Base-by-base conservation (phyloP, 2,797 vertebrate species). In the Dallia pectoralis region DNA sequence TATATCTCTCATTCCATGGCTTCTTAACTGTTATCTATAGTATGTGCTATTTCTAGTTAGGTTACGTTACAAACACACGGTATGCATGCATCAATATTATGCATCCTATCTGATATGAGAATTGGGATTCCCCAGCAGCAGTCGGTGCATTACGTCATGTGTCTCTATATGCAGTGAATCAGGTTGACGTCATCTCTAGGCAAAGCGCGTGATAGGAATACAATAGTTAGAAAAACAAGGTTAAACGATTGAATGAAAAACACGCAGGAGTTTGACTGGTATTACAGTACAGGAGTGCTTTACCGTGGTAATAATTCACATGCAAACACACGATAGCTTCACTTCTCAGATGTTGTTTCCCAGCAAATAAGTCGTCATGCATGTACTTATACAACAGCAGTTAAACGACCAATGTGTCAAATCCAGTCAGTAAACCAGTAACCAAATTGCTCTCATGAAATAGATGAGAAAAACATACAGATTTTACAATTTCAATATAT, bases 1-100 rank as follows among this genome's bases (percentile, higher is more conserved):
- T 56, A 19, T 59, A 8, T 76, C 56, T 64, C 5, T 61, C 53
- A 56, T n/a, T 56, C n/a, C 25, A 56, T 25, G n/a, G 53, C 53
- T 25, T 56, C 53, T 56, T 25, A 56, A n/a, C n/a, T 56, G 53
- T 22, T 25, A 22, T 22, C 53, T 22, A 12, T 56, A 56, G 8
- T 2, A n/a, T 25, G 22, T 56, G 9, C 53, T 25, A 25, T 56
- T 56, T 22, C 25, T 8, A 56, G n/a, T n/a, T n/a, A n/a, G n/a
- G n/a, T n/a, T n/a, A 56, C 3, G 22, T 25, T 56, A 56, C 8
- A 56, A 56, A 25, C n/a, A 6, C 15, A 22, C n/a, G 9, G 22
- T 56, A 22, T 25, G 53, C 22, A 56, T 56, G n/a, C 25, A 25
- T 56, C 6, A 56, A 56, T 56, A 56, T 56, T 56, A n/a, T 56